Conservation (phyloP, 1,140 invertebrate genomes). For the Lordiphosa collinella region DNA sequence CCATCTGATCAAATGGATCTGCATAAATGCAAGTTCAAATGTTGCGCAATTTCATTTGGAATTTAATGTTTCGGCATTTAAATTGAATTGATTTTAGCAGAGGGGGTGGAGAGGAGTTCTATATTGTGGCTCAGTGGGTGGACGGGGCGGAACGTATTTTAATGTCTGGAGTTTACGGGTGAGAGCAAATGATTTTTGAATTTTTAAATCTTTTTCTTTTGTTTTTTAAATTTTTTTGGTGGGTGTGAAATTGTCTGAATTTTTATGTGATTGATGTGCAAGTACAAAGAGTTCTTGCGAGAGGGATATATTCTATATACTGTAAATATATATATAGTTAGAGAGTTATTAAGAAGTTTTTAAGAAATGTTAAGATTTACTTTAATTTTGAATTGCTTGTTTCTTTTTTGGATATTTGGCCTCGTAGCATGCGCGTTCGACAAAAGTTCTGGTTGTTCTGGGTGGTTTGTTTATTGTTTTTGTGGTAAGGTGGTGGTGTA, state of each 20-base stretch:
- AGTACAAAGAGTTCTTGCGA: slow-evolving; percentile 65
- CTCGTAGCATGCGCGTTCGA: slow-evolving; percentile 35
- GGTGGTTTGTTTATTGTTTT: slow-evolving; percentile 26
- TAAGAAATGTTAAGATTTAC: slow-evolving; percentile 36
- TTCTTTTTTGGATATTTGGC: slow-evolving; percentile 26
- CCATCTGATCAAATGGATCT: slow-evolving; percentile 77
- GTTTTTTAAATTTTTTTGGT: slow-evolving; percentile 23
- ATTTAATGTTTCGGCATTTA: slow-evolving; percentile 27
- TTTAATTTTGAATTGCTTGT: slow-evolving; percentile 24
- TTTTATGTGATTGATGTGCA: slow-evolving; percentile 49
- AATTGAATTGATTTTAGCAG: slow-evolving; percentile 46
- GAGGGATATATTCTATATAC: slow-evolving; percentile 1
- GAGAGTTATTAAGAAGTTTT: slow-evolving; percentile 13
- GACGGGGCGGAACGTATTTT: slow-evolving; percentile 21
- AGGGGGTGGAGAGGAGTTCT: slow-evolving; percentile 17
- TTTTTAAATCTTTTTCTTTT: slow-evolving; percentile 35
- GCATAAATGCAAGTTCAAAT: slow-evolving; percentile 76
- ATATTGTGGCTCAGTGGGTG: slow-evolving; percentile 26
- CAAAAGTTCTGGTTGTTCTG: slow-evolving; percentile 48
- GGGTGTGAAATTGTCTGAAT: slow-evolving; percentile 16
- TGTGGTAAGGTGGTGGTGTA: slow-evolving; percentile 36
- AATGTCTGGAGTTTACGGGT: slow-evolving; percentile 63
- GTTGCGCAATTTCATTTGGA: slow-evolving; percentile 47
- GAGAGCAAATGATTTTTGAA: slow-evolving; percentile 39
- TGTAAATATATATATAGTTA: slow-evolving; percentile 2